These are phyloP conservation scores for Aphodius sticticus DNA, from an alignment of 2,888 invertebrate genomes.

Conservation along the genomic window DNA sequence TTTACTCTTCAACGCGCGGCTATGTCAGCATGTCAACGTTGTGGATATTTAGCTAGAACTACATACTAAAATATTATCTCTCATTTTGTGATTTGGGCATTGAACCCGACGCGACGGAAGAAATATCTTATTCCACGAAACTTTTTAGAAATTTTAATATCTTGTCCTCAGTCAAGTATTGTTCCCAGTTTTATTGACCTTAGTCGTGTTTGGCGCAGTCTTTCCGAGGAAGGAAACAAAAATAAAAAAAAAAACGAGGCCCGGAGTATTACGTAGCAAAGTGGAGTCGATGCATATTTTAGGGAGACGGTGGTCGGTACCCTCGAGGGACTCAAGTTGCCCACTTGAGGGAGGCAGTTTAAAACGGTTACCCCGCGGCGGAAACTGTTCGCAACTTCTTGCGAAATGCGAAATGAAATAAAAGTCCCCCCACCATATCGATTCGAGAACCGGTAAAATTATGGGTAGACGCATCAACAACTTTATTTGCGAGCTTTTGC, in stretches of 20 bases:
- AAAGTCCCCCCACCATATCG: neutral
- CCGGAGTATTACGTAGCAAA: neutral
- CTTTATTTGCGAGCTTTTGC: neutral
- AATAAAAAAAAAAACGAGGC: neutral
- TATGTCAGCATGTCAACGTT: neutral
- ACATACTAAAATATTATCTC: no score
- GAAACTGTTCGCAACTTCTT: neutral
- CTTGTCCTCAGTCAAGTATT: neutral
- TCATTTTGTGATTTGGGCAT: no score
- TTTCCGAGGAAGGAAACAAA: neutral
- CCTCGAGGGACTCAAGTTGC: constrained; percentile 18
- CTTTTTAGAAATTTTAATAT: neutral
- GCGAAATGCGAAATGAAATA: neutral
- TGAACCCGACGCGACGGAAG: no score
- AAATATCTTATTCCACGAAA: neutral
- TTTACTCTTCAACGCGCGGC: constrained; percentile 9
- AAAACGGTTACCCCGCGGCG: constrained; percentile 18
- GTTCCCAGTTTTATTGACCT: neutral
- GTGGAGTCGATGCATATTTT: constrained; percentile 22
- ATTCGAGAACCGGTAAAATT: neutral
- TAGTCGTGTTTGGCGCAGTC: neutral
- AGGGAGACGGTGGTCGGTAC: constrained; percentile 5
- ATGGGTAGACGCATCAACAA: neutral
- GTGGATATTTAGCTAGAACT: no score
- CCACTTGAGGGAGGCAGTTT: constrained; percentile 20